Conservation (phyloP, 2,888 invertebrate genomes). For the Pinctada fucata region DNA sequence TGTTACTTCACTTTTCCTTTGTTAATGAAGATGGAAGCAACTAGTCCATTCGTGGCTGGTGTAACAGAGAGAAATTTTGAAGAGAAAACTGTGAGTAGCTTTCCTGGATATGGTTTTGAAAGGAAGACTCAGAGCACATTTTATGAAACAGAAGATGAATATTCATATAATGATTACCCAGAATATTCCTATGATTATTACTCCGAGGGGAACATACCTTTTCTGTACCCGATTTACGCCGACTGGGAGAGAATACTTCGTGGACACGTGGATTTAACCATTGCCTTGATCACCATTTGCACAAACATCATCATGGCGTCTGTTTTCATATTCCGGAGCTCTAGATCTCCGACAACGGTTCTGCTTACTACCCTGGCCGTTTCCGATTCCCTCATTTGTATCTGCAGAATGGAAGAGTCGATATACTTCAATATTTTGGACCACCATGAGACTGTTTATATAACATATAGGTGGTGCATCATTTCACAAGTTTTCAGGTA, state of each 20-base stretch:
- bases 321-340: conserved; percentile 39
- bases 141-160: no score
- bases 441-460: conserved; percentile 18
- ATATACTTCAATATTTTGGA: conserved; percentile 38
- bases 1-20: no score
- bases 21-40: no score
- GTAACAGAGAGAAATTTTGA: no score
- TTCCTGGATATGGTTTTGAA: no score
- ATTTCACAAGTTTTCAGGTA: conserved; percentile 12
- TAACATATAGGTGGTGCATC: conserved; percentile 30
- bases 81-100: no score
- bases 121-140: no score
- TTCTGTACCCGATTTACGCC: background rate
- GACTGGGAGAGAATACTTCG: background rate
- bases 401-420: conserved; percentile 31
- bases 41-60: no score
- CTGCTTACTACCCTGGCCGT: conserved; percentile 43
- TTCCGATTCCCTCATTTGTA: conserved; percentile 43
- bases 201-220: background rate
- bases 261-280: background rate
- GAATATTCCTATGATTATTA: background rate
- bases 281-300: conserved; percentile 38
- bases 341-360: conserved; percentile 46
- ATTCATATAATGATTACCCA: no score
- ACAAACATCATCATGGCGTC: conserved; percentile 41